Evolutionary conservation across 2,797 vertebrate genomes (phyloP).

Genomic region (Garrulus glandarius): DNA sequence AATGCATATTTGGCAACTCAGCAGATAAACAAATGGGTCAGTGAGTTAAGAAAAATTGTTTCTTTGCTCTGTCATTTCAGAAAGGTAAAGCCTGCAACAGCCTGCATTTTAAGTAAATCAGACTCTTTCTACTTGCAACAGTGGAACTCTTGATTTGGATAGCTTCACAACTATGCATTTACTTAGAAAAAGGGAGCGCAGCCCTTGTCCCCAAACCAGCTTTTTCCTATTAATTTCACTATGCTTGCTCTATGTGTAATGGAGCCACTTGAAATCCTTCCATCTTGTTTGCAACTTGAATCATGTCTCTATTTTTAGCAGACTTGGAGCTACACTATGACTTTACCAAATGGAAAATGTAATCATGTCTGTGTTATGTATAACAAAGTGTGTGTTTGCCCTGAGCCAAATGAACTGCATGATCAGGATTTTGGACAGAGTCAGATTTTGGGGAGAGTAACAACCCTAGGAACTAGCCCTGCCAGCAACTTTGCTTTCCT

Average conservation of each 20-base stretch:
- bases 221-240: constrained; percentile 56
- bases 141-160: background rate
- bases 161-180: background rate
- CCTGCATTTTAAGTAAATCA: constrained; percentile 13
- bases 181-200: background rate
- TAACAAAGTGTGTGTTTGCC: constrained; percentile 20
- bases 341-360: constrained; percentile 65
- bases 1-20: background rate
- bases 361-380: constrained; percentile 48
- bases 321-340: constrained; percentile 17
- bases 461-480: background rate
- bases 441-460: constrained; percentile 28
- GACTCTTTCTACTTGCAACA: background rate
- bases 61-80: constrained; percentile 38
- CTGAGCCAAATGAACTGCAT: constrained; percentile 51
- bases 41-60: constrained; percentile 10
- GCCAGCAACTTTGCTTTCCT: constrained; percentile 36
- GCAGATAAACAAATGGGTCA: constrained; percentile 31
- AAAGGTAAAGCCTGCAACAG: background rate
- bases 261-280: constrained; percentile 40
- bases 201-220: background rate
- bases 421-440: constrained; percentile 15
- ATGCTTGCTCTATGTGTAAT: background rate
- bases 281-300: constrained; percentile 62
- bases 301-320: constrained; percentile 57